Base-by-base conservation (phyloP, 64 coral and sea anemone genomes). In the Exaiptasia diaphana region DNA sequence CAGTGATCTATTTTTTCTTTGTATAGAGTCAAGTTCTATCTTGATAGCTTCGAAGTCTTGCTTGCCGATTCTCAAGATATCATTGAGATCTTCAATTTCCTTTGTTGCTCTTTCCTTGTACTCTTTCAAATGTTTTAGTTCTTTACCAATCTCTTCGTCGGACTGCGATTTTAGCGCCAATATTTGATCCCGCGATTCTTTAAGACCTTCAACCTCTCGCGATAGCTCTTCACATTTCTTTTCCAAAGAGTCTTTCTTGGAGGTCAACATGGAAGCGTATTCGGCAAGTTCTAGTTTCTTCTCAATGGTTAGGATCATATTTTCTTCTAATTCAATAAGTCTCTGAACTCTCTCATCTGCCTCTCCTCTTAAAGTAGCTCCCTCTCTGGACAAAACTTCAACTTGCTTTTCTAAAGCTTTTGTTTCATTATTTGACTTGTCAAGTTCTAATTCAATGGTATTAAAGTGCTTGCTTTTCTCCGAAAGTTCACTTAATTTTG, bases 341-440 rank as follows among this genome's bases (percentile, higher is more conserved):
- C 50, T 89, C 23, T 84, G 27, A 6, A 36, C 30, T 52, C 63
- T 71, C 85, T 85, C 88, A 40, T 95, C 72, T 54, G 81, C 41
- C 46, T 84, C 86, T 40, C 68, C 37, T 76, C 52, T 72, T 41
- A 55, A 73, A 33, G 12, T 79, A 22, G n/a, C 27, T 53, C 53
- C 54, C 38, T 58, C 45, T 13, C 13, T 83, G 34, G 40, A 44
- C 56, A 18, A 71, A 27, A 38, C 75, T 17, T 78, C 52, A n/a
- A 91, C 26, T 71, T 86, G 73, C 37, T 78, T 69, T 79, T 86
- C 53, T 4, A 90, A 55, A 41, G 50, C 41, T 73, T 55, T 50
- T 34, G 80, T 74, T 53, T 89, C 80, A 18, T 35, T 57, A 35
- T 49, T 89, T 48, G 85, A 53, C 64, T 53, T 89, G 23, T 94